phyloP scores from a whole-genome alignment of 2,888 invertebrate species.

The Drosophila rellima region DNA sequence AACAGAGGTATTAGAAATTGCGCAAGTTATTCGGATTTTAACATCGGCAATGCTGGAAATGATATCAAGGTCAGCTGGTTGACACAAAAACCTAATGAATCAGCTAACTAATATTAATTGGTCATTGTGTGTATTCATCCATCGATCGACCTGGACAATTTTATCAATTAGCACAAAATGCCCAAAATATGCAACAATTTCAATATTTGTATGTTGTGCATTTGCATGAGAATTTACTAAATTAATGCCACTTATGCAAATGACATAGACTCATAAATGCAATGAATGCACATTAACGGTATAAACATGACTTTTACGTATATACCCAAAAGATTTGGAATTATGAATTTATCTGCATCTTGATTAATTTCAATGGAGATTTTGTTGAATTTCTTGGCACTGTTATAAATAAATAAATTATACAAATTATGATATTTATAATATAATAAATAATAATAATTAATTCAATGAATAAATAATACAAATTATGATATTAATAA shows the following conservation, averaged over 20 bases:
- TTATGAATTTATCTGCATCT: constrained; percentile 36
- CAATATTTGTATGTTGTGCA: constrained; percentile 28
- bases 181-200: constrained; percentile 21
- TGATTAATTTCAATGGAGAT: constrained; percentile 38
- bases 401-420: too few relatives aligned
- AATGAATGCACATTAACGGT: constrained; percentile 38
- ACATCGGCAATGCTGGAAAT: constrained; percentile 68
- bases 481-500: too few relatives aligned
- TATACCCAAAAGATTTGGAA: constrained; percentile 3
- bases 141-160: constrained; percentile 44
- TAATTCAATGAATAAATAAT: too few relatives aligned
- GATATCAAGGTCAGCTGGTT: constrained; percentile 75
- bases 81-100: constrained; percentile 75
- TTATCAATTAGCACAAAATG: constrained; percentile 53
- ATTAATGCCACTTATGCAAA: constrained; percentile 39
- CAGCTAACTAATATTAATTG: constrained; percentile 76
- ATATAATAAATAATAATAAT: too few relatives aligned
- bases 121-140: constrained; percentile 48
- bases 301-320: constrained; percentile 45
- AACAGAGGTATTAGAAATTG: constrained; percentile 74
- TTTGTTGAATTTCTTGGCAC: constrained; percentile 16
- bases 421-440: too few relatives aligned
- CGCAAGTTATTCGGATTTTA: constrained; percentile 56
- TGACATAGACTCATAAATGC: constrained; percentile 1
- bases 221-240: constrained; percentile 65